A percentile compares a stretch with the other conserved stretches of the same genome.
These are phyloP conservation scores for Didymodactylos carnosus DNA, from an alignment of 2,888 invertebrate genomes.

Conservation along the genomic window DNA sequence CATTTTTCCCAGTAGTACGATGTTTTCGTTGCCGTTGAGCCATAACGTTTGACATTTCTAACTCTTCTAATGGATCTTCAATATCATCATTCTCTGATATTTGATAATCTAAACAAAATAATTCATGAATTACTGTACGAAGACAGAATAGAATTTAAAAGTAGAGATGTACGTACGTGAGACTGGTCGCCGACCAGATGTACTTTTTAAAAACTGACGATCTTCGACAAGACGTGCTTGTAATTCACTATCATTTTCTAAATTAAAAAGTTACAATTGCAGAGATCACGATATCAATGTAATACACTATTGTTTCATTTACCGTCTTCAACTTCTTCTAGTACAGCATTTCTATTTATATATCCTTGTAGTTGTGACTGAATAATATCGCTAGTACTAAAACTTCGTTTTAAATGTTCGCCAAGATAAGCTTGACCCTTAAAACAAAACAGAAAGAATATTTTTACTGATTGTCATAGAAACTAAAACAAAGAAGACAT, in stretches of 20 bases:
- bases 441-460: not conserved
- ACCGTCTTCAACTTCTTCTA: not conserved
- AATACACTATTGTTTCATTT: not conserved
- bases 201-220: not conserved
- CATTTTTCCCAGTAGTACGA: not conserved
- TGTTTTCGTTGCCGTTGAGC: not conserved
- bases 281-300: not conserved
- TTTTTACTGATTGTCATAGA: not conserved
- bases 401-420: slow-evolving; percentile 2
- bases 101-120: not conserved
- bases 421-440: not conserved
- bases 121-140: not conserved
- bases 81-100: not conserved
- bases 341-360: not conserved
- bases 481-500: not conserved
- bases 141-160: not conserved
- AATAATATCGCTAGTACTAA: slow-evolving; percentile 3
- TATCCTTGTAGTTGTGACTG: not conserved
- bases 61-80: not conserved
- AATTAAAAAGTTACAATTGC: not conserved
- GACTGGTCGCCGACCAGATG: not conserved
- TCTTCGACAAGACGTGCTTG: not conserved
- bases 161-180: not conserved
- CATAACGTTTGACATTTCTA: not conserved
- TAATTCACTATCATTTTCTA: not conserved